phyloP scores from a whole-genome alignment of 2,888 invertebrate species.

The Crioceris asparagi region DNA sequence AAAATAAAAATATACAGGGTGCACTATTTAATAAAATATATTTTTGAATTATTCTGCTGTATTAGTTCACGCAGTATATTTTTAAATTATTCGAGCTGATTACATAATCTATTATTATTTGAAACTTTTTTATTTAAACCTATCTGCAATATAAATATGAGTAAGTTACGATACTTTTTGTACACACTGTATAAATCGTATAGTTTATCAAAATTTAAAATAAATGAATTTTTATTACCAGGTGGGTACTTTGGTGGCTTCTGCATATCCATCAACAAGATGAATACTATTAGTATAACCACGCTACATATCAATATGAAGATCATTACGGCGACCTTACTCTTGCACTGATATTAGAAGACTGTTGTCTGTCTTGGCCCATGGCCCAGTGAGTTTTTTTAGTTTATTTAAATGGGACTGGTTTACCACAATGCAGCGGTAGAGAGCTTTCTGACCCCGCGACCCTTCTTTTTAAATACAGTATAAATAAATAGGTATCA shows the following conservation, averaged over 20 bases:
- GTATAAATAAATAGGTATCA: neutral
- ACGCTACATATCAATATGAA: slow-evolving; percentile 18
- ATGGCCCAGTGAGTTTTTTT: too few species aligned
- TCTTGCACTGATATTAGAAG: too few species aligned
- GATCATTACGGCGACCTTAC: slow-evolving; percentile 20
- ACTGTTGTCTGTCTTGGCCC: too few species aligned
- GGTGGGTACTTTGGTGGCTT: slow-evolving; percentile 44
- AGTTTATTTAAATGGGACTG: too few species aligned
- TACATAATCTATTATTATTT: neutral
- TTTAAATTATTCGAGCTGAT: neutral
- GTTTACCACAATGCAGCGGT: neutral
- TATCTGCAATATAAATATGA: neutral
- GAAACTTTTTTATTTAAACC: neutral
- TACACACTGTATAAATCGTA: neutral
- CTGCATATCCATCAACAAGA: slow-evolving; percentile 23
- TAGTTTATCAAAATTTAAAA: neutral
- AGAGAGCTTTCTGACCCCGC: slow-evolving; percentile 10
- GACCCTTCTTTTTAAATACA: slow-evolving; percentile 9
- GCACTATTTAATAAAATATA: too few species aligned
- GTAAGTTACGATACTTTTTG: neutral
- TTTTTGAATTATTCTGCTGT: too few species aligned
- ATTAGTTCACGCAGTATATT: too few species aligned
- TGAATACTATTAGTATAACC: slow-evolving; percentile 13
- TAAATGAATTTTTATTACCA: slow-evolving; percentile 33
- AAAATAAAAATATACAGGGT: too few species aligned